phyloP scores from a whole-genome alignment of 2,888 invertebrate species.

The Drosophila ezoana region DNA sequence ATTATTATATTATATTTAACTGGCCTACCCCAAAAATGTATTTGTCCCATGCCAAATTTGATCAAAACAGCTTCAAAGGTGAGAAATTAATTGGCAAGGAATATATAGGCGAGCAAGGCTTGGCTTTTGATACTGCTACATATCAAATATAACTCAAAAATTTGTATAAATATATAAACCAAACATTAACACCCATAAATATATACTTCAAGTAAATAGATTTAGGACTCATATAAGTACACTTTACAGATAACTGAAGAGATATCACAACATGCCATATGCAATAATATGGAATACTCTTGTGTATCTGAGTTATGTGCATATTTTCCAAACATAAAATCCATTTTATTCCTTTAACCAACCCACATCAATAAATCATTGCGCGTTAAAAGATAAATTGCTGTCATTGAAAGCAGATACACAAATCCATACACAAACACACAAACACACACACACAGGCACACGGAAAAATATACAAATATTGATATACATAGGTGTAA shows the following conservation, averaged over 20 bases:
- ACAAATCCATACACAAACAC: constrained; percentile 6
- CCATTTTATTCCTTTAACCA: constrained; percentile 32
- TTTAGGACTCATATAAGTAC: not conserved
- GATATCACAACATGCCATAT: constrained; percentile 1
- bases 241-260: constrained; percentile 5
- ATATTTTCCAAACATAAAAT: constrained; percentile 38
- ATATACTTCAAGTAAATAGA: not conserved
- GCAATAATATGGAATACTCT: not conserved
- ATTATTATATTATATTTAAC: no score
- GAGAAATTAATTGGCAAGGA: not conserved
- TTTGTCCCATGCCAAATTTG: no score
- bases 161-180: no score
- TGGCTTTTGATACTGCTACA: no score
- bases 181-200: not conserved
- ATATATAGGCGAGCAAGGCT: not conserved
- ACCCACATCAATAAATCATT: constrained; percentile 64
- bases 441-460: constrained; percentile 9
- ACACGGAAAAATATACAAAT: constrained; percentile 31
- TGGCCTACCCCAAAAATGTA: no score
- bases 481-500: constrained; percentile 60
- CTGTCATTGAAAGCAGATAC: constrained; percentile 42
- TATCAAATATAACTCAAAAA: no score
- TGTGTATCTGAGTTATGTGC: constrained; percentile 32
- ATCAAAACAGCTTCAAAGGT: no score
- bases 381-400: constrained; percentile 52